Evolutionary conservation across 1,140 invertebrate genomes (phyloP).

Genomic region (Cotesia chilonis): DNA sequence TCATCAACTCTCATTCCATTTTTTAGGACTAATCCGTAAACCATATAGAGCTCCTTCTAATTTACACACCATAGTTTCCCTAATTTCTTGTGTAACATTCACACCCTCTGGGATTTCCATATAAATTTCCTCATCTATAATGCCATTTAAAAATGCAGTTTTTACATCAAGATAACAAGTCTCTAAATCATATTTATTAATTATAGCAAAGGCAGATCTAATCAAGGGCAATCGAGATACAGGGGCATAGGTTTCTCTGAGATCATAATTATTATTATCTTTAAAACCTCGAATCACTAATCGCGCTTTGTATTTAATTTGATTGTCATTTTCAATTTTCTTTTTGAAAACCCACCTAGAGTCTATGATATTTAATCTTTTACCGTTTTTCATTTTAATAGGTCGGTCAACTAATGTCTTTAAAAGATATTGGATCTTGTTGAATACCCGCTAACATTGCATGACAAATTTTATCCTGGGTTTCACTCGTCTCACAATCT

Average conservation of each 20-base stretch:
- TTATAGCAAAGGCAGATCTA: constrained; percentile 28
- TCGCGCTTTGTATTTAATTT: constrained; percentile 27
- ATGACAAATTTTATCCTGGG: constrained; percentile 5
- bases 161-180: constrained; percentile 54
- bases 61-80: constrained; percentile 37
- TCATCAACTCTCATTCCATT: constrained; percentile 28
- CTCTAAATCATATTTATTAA: constrained; percentile 41
- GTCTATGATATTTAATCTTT: constrained; percentile 5
- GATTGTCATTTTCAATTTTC: not conserved
- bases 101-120: constrained; percentile 55
- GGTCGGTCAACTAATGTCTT: constrained; percentile 17
- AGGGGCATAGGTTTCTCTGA: constrained; percentile 32
- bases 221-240: constrained; percentile 34
- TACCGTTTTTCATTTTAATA: not conserved
- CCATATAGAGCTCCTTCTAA: constrained; percentile 51
- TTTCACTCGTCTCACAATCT: no score
- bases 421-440: constrained; percentile 10
- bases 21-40: not conserved
- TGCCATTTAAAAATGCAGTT: constrained; percentile 54
- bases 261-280: constrained; percentile 27
- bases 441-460: constrained; percentile 4
- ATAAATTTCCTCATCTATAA: constrained; percentile 56
- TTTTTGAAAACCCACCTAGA: not conserved
- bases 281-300: constrained; percentile 32
- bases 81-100: not conserved